phyloP scores from a whole-genome alignment of 2,797 vertebrate genomes.

The Chiloscyllium punctatum region DNA sequence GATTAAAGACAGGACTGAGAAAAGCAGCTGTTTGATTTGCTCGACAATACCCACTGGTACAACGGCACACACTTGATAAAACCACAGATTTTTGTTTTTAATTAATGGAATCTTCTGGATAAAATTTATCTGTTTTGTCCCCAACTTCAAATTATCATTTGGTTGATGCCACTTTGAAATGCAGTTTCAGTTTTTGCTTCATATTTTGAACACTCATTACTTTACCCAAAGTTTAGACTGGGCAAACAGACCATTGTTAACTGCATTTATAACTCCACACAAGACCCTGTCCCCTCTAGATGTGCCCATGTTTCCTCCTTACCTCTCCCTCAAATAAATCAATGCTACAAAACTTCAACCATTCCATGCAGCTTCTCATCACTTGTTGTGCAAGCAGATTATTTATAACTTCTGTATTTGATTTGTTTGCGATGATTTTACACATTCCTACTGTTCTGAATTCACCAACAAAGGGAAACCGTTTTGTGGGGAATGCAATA shows the following conservation, averaged over 20 bases:
- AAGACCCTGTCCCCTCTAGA: no score
- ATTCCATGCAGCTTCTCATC: not conserved
- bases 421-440: not conserved
- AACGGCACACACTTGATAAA: not conserved
- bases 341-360: not conserved
- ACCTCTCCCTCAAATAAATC: not conserved
- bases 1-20: not conserved
- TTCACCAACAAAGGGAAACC: not conserved
- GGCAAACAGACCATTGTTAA: not conserved
- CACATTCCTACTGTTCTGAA: not conserved
- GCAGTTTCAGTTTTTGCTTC: not conserved
- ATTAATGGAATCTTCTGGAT: not conserved
- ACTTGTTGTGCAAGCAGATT: not conserved
- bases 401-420: not conserved
- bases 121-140: not conserved
- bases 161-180: not conserved
- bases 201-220: not conserved
- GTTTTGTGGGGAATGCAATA: no score
- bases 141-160: not conserved
- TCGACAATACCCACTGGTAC: not conserved
- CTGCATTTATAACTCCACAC: not conserved
- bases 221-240: not conserved
- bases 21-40: not conserved
- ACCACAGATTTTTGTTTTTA: no score
- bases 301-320: not conserved